Conservation (phyloP, 1,140 invertebrate genomes). For the Sweltsa coloradensis region DNA sequence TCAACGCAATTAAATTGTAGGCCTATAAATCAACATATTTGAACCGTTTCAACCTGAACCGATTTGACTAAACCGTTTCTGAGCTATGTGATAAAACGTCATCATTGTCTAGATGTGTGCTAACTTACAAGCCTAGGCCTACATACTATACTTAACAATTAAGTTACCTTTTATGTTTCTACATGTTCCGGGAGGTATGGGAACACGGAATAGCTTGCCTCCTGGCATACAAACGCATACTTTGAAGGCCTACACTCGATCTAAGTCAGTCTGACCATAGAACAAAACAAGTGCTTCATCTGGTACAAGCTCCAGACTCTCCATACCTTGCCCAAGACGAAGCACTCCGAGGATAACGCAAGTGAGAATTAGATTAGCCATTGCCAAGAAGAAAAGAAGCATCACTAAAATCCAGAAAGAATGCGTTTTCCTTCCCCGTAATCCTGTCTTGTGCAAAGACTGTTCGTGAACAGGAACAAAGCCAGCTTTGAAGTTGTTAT, state of each 20-base stretch:
- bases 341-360: conserved; percentile 57
- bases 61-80: no score
- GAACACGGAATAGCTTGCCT: conserved; percentile 66
- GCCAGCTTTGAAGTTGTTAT: conserved; percentile 32
- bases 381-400: conserved; percentile 52
- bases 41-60: no score
- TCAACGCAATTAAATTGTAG: no score
- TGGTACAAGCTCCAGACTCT: conserved; percentile 72
- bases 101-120: no score
- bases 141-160: no score
- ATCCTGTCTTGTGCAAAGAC: conserved; percentile 32
- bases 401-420: conserved; percentile 64
- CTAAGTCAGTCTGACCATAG: conserved; percentile 64
- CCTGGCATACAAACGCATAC: conserved; percentile 79
- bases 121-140: no score
- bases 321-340: conserved; percentile 61
- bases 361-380: conserved; percentile 61
- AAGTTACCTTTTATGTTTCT: no score
- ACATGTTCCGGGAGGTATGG: conserved; percentile 46
- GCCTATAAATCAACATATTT: no score
- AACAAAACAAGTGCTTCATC: conserved; percentile 66
- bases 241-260: conserved; percentile 59
- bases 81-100: no score
- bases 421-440: conserved; percentile 38
- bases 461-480: conserved; percentile 37